Conservation (phyloP, 2,113 vertebrate species). For the Chionomys nivalis region DNA sequence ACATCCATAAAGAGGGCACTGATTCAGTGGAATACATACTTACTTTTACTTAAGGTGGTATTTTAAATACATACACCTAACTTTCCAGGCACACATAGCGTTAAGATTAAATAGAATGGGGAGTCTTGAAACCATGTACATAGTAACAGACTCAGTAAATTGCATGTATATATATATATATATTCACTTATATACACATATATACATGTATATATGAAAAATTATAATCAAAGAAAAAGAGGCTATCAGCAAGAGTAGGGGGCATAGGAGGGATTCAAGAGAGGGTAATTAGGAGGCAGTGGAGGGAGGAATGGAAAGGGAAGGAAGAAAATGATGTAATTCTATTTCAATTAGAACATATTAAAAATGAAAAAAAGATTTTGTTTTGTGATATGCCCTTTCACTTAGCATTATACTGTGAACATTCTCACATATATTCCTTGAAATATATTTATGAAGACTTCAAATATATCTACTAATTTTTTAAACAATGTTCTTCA, state of each 20-base stretch:
- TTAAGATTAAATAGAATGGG: background rate
- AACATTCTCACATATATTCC: slow-evolving; percentile 11
- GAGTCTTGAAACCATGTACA: background rate
- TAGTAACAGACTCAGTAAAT: background rate
- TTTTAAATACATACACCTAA: background rate
- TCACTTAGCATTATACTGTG: background rate
- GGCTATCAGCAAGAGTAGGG: background rate
- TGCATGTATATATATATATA: too few species aligned
- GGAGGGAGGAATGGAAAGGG: background rate
- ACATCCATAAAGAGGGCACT: background rate
- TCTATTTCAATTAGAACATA: background rate
- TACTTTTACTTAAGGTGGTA: background rate
- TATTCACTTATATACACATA: too few species aligned
- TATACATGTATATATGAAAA: background rate
- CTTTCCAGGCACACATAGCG: background rate
- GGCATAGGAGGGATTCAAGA: background rate
- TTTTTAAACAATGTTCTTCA: slow-evolving; percentile 10
- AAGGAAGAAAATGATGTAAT: background rate
- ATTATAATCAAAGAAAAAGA: background rate
- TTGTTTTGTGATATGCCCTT: background rate
- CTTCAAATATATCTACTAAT: background rate
- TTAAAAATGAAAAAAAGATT: background rate
- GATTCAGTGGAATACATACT: background rate
- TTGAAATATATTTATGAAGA: background rate
- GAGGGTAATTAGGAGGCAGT: background rate